Conservation (phyloP, 2,113 vertebrate genomes). For the Gasterosteus nipponicus region DNA sequence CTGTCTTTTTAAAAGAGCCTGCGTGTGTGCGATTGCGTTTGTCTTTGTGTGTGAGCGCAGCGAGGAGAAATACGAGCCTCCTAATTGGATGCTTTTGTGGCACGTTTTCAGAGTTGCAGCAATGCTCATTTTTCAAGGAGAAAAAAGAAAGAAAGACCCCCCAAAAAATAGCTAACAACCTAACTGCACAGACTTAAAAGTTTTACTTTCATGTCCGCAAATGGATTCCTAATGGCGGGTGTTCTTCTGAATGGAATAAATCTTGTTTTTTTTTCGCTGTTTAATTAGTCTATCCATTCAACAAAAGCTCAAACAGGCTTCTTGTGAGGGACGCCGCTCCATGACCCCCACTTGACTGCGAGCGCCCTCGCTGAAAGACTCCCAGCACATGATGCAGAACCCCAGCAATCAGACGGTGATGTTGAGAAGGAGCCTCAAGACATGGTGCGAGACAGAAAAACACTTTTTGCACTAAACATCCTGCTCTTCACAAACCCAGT, state of each 20-base stretch:
- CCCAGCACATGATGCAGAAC: slow-evolving; percentile 47
- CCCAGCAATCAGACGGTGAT: slow-evolving; percentile 75
- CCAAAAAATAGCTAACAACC: slow-evolving; percentile 24
- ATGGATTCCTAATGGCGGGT: slow-evolving; percentile 18
- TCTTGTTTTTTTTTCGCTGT: slow-evolving; percentile 6
- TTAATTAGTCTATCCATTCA: slow-evolving; percentile 27
- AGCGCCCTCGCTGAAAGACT: slow-evolving; percentile 22
- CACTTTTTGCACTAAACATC: slow-evolving; percentile 54
- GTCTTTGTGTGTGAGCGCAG: slow-evolving; percentile 11
- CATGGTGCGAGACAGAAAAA: slow-evolving; percentile 63
- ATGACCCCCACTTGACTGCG: slow-evolving; percentile 31
- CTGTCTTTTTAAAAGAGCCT: slow-evolving; percentile 42
- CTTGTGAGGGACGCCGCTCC: slow-evolving; percentile 32
- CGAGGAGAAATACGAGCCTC: slow-evolving; percentile 41
- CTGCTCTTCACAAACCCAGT: slow-evolving; percentile 59
- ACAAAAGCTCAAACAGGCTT: slow-evolving; percentile 30
- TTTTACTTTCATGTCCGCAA: slow-evolving; percentile 33
- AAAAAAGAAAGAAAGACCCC: background rate
- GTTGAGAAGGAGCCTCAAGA: slow-evolving; percentile 65
- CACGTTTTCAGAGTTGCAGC: slow-evolving; percentile 28
- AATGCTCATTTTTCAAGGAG: slow-evolving; percentile 9
- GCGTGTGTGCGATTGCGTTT: slow-evolving; percentile 17
- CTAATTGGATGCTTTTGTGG: slow-evolving; percentile 25
- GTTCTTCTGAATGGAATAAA: slow-evolving; percentile 3
- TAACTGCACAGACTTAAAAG: slow-evolving; percentile 11